These are phyloP conservation scores for Ptilorrhoa leucosticta DNA, from an alignment of 2,113 vertebrate genomes.

Conservation along the genomic window DNA sequence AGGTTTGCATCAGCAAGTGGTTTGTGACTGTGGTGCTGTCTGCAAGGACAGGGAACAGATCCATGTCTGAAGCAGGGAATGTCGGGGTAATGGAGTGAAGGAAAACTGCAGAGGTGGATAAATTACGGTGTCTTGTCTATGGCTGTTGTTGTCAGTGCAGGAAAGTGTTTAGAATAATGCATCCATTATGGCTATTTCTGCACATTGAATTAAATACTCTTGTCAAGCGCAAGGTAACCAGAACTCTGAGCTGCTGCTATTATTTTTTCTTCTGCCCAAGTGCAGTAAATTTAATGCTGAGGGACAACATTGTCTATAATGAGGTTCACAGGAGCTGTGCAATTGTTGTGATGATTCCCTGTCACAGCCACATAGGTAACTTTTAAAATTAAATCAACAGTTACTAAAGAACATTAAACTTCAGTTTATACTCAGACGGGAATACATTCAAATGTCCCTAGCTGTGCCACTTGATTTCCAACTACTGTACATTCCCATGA, in stretches of 20 bases:
- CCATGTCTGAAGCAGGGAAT: background rate
- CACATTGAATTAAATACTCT: background rate
- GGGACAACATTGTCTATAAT: accelerated
- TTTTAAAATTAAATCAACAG: background rate
- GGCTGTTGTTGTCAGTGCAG: background rate
- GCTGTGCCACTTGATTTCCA: background rate
- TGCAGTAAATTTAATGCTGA: background rate
- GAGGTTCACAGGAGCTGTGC: background rate
- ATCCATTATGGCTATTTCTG: background rate
- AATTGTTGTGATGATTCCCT: background rate
- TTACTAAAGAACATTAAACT: background rate
- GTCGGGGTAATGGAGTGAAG: background rate
- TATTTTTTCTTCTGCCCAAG: background rate
- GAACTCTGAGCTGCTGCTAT: background rate
- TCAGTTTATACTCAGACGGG: accelerated
- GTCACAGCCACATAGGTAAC: background rate
- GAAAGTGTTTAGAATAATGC: background rate
- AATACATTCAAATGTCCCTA: background rate
- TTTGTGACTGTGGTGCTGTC: background rate
- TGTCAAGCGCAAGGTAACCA: background rate
- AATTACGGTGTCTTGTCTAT: background rate
- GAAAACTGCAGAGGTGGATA: background rate
- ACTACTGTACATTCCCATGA: background rate
- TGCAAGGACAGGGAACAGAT: background rate
- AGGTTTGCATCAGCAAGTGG: background rate